Conservation (phyloP, 2,113 vertebrate genomes). For the Okapia johnstoni region DNA sequence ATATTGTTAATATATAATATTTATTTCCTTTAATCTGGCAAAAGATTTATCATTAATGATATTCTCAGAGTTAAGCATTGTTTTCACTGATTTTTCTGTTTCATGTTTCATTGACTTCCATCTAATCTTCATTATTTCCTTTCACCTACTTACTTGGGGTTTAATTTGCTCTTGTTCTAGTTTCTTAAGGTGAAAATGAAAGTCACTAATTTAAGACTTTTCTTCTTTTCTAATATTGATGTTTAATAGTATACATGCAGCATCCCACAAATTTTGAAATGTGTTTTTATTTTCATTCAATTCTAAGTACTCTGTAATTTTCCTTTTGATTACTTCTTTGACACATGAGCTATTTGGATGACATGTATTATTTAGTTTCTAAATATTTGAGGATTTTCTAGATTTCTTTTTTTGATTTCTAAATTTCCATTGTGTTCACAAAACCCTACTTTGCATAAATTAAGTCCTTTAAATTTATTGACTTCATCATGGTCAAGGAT, state of each 20-base stretch:
- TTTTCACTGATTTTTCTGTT: background rate
- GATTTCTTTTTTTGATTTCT: background rate
- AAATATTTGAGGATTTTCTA: background rate
- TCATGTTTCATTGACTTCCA: background rate
- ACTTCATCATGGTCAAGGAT: background rate
- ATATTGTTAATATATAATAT: background rate
- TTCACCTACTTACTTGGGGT: background rate
- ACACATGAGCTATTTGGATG: background rate
- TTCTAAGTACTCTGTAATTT: background rate
- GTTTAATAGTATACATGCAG: background rate
- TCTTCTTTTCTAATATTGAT: background rate
- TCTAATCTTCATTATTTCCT: background rate
- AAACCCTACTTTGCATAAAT: background rate
- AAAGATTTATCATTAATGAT: background rate
- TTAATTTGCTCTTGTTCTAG: background rate
- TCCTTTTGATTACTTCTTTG: background rate
- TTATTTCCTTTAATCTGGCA: background rate
- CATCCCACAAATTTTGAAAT: background rate
- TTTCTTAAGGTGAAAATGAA: background rate
- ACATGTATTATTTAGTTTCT: constrained; percentile 1
- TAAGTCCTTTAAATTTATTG: background rate
- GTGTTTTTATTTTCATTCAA: background rate
- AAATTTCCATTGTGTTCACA: background rate
- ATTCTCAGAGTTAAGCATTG: background rate
- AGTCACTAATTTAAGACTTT: background rate